Percentiles rank a stretch among this genome's conserved stretches.
Conservation (phyloP, 2,113 vertebrate genomes). For the Macquaria ambigua region DNA sequence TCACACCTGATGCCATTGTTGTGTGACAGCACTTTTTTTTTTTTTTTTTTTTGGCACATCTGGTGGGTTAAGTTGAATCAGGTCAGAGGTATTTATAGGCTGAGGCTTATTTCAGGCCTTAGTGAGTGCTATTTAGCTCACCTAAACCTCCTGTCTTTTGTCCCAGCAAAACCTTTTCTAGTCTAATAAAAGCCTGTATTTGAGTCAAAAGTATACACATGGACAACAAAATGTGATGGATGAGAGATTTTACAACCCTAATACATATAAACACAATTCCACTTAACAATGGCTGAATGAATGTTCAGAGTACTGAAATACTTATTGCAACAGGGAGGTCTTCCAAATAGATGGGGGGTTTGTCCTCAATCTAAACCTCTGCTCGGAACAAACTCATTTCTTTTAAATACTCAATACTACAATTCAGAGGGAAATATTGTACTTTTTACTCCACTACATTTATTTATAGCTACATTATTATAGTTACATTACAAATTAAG, state of each 20-base stretch:
- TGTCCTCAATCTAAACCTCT: not conserved
- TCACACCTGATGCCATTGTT: slow-evolving; percentile 18
- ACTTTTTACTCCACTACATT: not conserved
- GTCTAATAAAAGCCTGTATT: slow-evolving; percentile 9
- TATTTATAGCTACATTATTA: not conserved
- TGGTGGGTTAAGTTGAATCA: slow-evolving; percentile 49
- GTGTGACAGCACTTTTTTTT: slow-evolving; percentile 14
- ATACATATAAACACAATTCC: not conserved
- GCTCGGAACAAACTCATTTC: not conserved
- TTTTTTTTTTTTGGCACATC: slow-evolving; percentile 38
- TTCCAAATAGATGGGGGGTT: not conserved
- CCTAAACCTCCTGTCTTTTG: slow-evolving; percentile 4
- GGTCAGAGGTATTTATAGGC: slow-evolving; percentile 73
- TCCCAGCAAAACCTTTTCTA: not conserved
- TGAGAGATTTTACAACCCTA: not conserved
- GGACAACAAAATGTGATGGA: not conserved
- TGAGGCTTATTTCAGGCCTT: slow-evolving; percentile 50
- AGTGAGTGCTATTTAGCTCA: slow-evolving; percentile 28
- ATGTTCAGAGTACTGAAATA: not conserved
- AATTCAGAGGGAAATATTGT: not conserved
- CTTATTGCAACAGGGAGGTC: not conserved
- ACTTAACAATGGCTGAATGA: not conserved
- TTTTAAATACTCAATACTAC: too few species aligned
- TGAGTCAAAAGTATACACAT: not conserved
- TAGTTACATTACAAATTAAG: not conserved